Evolutionary conservation across 2,797 vertebrate species (phyloP).

Genomic region (Anisognathus igniventris): DNA sequence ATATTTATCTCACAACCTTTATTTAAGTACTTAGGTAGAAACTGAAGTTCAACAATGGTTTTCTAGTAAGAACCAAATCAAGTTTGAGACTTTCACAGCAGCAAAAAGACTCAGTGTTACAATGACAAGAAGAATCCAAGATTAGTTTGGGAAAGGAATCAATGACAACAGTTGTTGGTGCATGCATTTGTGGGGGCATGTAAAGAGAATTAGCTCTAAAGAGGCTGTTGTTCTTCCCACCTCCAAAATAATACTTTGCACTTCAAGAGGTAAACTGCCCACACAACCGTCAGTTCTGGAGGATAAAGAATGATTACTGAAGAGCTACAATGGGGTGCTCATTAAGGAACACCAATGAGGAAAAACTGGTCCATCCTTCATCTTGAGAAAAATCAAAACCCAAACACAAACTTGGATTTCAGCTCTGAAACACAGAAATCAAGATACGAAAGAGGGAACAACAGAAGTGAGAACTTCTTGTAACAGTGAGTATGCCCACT

Average conservation of each 20-base stretch:
- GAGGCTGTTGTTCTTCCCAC: conserved; percentile 42
- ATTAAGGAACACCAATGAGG: neutral
- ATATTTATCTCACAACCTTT: neutral
- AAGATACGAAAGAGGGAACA: neutral
- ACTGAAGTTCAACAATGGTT: neutral
- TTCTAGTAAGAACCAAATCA: neutral
- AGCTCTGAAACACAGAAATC: neutral
- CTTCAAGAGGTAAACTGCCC: conserved; percentile 45
- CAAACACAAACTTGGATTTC: neutral
- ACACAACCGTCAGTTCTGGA: conserved; percentile 15
- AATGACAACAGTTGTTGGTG: conserved; percentile 13
- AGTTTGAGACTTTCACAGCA: neutral
- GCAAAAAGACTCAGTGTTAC: neutral
- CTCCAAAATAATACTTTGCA: conserved; percentile 49
- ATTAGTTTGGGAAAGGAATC: neutral
- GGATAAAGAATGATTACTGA: neutral
- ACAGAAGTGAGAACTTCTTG: neutral
- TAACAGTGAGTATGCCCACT: neutral
- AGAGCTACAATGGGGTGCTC: neutral
- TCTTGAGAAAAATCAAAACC: neutral
- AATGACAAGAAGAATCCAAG: neutral
- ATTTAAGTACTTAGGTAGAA: neutral
- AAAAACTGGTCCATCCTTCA: neutral
- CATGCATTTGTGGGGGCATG: conserved; percentile 8
- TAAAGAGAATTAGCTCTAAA: conserved; percentile 22